Evolutionary conservation across 35 echinoderm and acorn worm species (phyloP).

Genomic region (Nesometra sesokonis): DNA sequence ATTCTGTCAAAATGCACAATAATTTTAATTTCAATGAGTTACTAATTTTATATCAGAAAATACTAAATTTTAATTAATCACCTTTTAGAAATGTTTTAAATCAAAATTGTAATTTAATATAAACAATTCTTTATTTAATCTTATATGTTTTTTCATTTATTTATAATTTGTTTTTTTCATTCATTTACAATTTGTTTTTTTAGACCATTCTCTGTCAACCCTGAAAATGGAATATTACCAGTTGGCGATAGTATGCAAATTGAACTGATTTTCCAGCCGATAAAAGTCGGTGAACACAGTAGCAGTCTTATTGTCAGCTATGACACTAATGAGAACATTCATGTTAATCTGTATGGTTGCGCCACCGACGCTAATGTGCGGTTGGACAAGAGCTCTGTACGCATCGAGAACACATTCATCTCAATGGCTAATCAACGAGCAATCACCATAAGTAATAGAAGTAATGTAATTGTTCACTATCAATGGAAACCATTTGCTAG

Average conservation of each 20-base stretch:
- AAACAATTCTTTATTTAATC: too few species aligned
- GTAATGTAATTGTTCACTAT: slow-evolving; percentile 94
- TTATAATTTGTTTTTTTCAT: background rate
- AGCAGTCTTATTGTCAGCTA: slow-evolving; percentile 58
- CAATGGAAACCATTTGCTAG: slow-evolving; percentile 89
- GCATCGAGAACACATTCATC: slow-evolving; percentile 98
- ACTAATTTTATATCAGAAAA: too few species aligned
- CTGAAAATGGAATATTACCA: slow-evolving; percentile 59
- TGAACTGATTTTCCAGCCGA: slow-evolving; percentile 82
- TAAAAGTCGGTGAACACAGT: slow-evolving; percentile 80
- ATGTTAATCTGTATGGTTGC: slow-evolving; percentile 68
- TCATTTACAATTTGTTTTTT: background rate
- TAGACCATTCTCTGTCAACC: slow-evolving; percentile 74
- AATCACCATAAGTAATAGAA: slow-evolving; percentile 85
- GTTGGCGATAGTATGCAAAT: slow-evolving; percentile 87
- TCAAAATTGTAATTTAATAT: too few species aligned
- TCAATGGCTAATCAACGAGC: slow-evolving; percentile 95
- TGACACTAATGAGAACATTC: slow-evolving; percentile 81
- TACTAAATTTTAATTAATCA: too few species aligned
- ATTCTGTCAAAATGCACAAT: too few species aligned
- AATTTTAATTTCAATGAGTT: too few species aligned
- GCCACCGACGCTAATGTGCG: slow-evolving; percentile 84
- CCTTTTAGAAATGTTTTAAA: too few species aligned
- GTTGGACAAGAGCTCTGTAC: slow-evolving; percentile 86
- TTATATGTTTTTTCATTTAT: too few species aligned